Base-by-base conservation (phyloP, 2,113 vertebrate genomes). In the Hemichromis elongatus region DNA sequence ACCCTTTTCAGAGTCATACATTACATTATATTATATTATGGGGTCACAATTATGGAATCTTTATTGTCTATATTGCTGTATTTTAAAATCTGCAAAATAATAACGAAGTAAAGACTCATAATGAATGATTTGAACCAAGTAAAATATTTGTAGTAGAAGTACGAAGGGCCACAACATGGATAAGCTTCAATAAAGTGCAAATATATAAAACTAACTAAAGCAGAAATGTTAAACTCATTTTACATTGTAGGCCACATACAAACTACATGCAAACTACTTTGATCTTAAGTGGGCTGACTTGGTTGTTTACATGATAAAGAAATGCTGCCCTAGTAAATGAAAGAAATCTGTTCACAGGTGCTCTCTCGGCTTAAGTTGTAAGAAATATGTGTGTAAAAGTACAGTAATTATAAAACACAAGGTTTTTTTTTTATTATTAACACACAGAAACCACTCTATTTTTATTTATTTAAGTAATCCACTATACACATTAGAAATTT, bases 371-470 rank as follows among this genome's bases (percentile, higher is more conserved):
- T 37, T 66, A 66, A 66, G 19, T 37, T 66, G 61, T 66, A 66
- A 37, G 61, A 40, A 1, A 66, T 66, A 66, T 33, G 33, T 26
- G 11, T 55, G 54, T 26, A 66, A 40, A 66, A 66, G 33, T 0
- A 13, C 61, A 66, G 33, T 40, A 66, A 40, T 66, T 5, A 40
- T 40, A 66, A 66, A 2, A 37, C 21, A 37, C 33, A 66, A 40
- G 19, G 61, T 7, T 66, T 57, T 66, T 66, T n/a, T n/a, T n/a
- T n/a, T n/a, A n/a, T n/a, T 40, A 37, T 40, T 40, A 37, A 66
- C 33, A 37, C 33, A 40, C 11, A 66, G 33, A 40, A 40, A 66
- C 10, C 0, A 0, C 37, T 66, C 4, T 0, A 13, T 13, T 66
- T 66, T 0, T 66, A 37, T 40, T 66, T 66, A 13, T 66, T 0